phyloP scores from a whole-genome alignment of 2,888 invertebrate genomes.

The Oscheius sp. region DNA sequence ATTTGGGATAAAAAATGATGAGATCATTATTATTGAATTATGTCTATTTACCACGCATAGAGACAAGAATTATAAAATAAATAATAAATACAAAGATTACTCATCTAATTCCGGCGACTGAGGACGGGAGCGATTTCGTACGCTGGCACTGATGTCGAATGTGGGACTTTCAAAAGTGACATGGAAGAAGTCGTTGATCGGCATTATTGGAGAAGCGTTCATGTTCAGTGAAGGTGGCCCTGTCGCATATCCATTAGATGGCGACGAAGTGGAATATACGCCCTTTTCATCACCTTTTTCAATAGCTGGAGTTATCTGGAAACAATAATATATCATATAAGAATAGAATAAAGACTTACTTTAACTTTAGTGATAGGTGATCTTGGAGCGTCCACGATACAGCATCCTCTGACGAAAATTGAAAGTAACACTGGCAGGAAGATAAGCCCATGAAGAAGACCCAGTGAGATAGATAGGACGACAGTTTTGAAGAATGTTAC shows the following conservation, averaged over 20 bases:
- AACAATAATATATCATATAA: neutral
- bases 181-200: neutral
- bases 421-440: constrained; percentile 81
- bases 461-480: constrained; percentile 74
- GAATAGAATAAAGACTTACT: neutral
- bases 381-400: constrained; percentile 46
- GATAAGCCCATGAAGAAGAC: constrained; percentile 91
- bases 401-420: constrained; percentile 70
- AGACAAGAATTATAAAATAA: neutral
- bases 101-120: constrained; percentile 51
- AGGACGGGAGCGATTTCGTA: constrained; percentile 48
- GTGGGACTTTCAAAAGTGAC: constrained; percentile 13
- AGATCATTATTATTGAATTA: constrained; percentile 3
- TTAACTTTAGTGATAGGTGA: constrained; percentile 28
- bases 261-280: neutral
- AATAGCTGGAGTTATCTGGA: constrained; percentile 30
- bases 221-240: constrained; percentile 35
- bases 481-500: constrained; percentile 93
- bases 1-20: constrained; percentile 11
- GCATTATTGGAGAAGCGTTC: constrained; percentile 17
- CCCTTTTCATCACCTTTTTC: constrained; percentile 30
- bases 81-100: constrained; percentile 22
- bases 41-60: constrained; percentile 5
- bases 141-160: constrained; percentile 35
- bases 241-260: constrained; percentile 35